phyloP scores from a whole-genome alignment of 2,888 invertebrate species.

The Empis livida region DNA sequence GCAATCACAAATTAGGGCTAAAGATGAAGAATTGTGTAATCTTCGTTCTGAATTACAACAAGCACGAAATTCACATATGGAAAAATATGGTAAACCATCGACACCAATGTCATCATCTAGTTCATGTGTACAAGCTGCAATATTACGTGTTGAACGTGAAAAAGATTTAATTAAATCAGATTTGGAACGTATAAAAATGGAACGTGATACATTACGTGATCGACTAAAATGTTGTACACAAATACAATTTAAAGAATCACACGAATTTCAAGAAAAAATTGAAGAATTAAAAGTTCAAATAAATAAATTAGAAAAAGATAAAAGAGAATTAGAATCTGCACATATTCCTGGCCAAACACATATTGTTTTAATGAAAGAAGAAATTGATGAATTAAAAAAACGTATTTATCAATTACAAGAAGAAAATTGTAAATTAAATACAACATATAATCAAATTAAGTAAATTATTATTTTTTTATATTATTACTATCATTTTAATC shows the following conservation, averaged over 20 bases:
- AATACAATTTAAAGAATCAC: conserved; percentile 37
- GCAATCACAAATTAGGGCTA: conserved; percentile 28
- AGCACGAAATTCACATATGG: conserved; percentile 8
- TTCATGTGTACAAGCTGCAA: conserved; percentile 26
- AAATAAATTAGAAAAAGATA: conserved; percentile 41
- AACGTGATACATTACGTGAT: conserved; percentile 44
- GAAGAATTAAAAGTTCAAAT: conserved; percentile 40
- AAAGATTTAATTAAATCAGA: conserved; percentile 43
- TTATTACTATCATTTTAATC: neutral
- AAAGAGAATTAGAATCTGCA: conserved; percentile 39
- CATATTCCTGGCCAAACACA: conserved; percentile 41
- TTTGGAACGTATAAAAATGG: conserved; percentile 43
- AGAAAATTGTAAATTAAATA: conserved; percentile 41
- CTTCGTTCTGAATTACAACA: conserved; percentile 21
- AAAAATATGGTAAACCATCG: neutral
- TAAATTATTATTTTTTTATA: conserved; percentile 22
- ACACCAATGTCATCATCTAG: conserved; percentile 10
- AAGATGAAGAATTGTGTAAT: conserved; percentile 27
- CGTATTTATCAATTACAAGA: conserved; percentile 38
- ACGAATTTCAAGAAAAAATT: conserved; percentile 38
- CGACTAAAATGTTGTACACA: conserved; percentile 40
- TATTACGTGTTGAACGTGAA: conserved; percentile 36
- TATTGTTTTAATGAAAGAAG: conserved; percentile 41
- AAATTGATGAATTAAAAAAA: conserved; percentile 40
- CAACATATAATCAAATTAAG: conserved; percentile 46